A percentile compares a stretch with the other conserved stretches of the same genome.
These are phyloP conservation scores for Petrocephalus schoutedeni DNA, from an alignment of 2,797 vertebrate species.

Conservation along the genomic window DNA sequence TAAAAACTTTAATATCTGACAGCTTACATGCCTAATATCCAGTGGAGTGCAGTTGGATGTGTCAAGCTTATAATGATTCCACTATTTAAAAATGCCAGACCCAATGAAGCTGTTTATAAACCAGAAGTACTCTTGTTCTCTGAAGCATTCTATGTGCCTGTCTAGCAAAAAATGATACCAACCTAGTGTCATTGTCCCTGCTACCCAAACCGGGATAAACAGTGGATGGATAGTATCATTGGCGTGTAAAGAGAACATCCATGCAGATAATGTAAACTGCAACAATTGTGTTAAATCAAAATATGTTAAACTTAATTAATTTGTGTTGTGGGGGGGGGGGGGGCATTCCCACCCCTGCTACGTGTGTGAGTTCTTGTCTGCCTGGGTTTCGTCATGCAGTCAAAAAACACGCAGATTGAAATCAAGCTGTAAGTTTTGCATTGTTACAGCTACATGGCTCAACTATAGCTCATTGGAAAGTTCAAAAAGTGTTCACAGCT, in stretches of 20 bases:
- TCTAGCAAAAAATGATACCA: not conserved
- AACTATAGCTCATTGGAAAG: not conserved
- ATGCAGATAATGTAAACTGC: not conserved
- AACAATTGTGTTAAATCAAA: not conserved
- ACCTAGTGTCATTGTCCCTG: not conserved
- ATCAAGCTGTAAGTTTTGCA: not conserved
- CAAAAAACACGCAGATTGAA: not conserved
- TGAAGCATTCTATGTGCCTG: not conserved
- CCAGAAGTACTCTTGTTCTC: not conserved
- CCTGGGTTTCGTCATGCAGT: not conserved
- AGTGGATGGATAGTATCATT: not conserved
- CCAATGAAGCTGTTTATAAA: not conserved
- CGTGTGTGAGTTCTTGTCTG: not conserved
- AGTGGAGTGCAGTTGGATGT: not conserved
- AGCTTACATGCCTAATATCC: not conserved
- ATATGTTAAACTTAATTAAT: not conserved
- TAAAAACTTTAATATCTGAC: not conserved
- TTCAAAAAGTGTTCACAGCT: not conserved
- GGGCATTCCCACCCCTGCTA: not conserved
- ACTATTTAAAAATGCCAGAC: not conserved
- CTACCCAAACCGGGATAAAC: not conserved
- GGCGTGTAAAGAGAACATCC: not conserved
- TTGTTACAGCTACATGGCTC: not conserved
- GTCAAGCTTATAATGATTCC: not conserved
- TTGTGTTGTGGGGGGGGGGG: not conserved